Base-by-base conservation (phyloP, 2,888 invertebrate species). In the Netelia virgata region DNA sequence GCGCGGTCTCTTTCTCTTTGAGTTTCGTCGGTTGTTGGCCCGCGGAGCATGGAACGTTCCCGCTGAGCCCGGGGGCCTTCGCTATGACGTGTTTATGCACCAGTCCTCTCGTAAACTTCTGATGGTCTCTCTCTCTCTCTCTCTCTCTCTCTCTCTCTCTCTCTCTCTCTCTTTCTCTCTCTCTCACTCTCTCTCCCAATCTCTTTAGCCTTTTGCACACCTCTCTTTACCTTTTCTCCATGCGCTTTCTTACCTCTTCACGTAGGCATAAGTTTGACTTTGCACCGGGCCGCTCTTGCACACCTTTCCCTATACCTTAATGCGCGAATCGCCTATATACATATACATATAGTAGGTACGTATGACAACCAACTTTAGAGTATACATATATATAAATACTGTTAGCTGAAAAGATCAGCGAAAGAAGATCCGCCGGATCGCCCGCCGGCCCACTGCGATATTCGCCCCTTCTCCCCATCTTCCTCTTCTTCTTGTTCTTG, bases 31-130 rank as follows among this genome's bases (percentile, higher is more conserved):
- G 83, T 73, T 85, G 84, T 87, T 82, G 84, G 84, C 86, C 75
- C 68, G 82, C 75, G 76, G 47, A 77, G 78, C 83, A 84, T 75
- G 83, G 68, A 77, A 83, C 79, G 55, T 57, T 77, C 78, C 84
- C 73, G 82, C 84, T 82, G 81, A 85, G 85, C 84, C 88, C 72
- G 82, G 76, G 87, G 89, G 82, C 79, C 87, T 83, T 82, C 83
- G 79, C 85, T 88, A 88, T 89, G 89, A 90, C 89, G 89, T 90
- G 89, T 90, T 90, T 90, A 90, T 90, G 90, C 88, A 84, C 86
- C 87, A 88, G 82, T 88, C 87, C 88, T 87, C 89, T 89, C 90
- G 89, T 90, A 90, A 90, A 90, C 88, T 88, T 86, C 85, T 87
- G 72, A 61, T 78, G 78, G 82, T 57, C 86, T 86, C 74, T 82